These are phyloP conservation scores for Rhyzopertha dominica DNA, from an alignment of 1,140 invertebrate genomes.

Conservation along the genomic window DNA sequence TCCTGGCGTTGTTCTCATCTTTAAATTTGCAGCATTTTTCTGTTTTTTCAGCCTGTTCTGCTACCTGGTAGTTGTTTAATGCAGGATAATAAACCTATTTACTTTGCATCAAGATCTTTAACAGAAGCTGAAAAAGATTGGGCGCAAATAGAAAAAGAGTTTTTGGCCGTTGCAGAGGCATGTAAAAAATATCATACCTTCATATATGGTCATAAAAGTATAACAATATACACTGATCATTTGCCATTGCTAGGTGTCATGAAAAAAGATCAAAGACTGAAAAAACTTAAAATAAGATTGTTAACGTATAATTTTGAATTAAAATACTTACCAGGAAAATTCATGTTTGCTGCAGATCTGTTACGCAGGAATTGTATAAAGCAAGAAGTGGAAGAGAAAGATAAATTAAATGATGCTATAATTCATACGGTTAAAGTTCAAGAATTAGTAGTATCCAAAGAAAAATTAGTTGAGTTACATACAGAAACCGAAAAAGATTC, in stretches of 20 bases:
- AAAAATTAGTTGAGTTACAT: no score
- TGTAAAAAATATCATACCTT: conserved; percentile 36
- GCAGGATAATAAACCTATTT: conserved; percentile 38
- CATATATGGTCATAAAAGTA: conserved; percentile 31
- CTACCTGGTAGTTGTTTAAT: conserved; percentile 32
- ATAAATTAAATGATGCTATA: no score
- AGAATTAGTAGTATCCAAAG: no score
- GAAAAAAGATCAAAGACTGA: conserved; percentile 3
- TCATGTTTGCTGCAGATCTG: conserved; percentile 31
- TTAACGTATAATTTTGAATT: conserved; percentile 2
- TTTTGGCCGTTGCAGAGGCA: conserved; percentile 33
- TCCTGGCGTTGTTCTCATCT: no score
- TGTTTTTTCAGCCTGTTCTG: no score
- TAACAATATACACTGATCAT: conserved; percentile 43
- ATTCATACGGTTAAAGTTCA: no score
- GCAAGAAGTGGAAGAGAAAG: conserved; percentile 16
- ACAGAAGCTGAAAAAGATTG: conserved; percentile 35
- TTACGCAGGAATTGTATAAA: conserved; percentile 14
- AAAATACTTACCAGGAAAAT: conserved; percentile 27
- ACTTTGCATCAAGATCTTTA: conserved; percentile 40
- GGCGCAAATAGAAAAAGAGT: conserved; percentile 41
- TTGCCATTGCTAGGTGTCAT: conserved; percentile 33
- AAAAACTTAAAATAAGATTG: background rate
- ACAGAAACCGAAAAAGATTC: no score
- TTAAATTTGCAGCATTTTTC: no score